Evolutionary conservation across 2,113 vertebrate genomes (phyloP), one percentile per base, ranked within the genome.

Genomic region (Verasper variegatus): DNA sequence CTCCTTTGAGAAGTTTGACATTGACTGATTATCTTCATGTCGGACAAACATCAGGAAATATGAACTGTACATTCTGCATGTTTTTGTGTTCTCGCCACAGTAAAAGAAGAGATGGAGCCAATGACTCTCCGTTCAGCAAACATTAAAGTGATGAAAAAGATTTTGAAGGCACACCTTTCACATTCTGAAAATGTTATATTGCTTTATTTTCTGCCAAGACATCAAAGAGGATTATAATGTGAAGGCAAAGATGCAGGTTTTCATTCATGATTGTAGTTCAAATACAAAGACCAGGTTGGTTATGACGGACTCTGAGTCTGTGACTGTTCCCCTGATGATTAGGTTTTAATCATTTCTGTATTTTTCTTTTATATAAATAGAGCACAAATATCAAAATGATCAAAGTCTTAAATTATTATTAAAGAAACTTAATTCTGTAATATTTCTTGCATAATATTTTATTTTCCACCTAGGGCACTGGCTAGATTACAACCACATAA

Each of bases 141-240:
- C 49, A 65, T 5, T 49, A 15, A 35, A 56, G 40, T 74, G 51
- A 73, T n/a, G 17, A 54, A 76, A 78, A 75, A 55, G 23, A 47
- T 40, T 68, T 59, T 59, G 17, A 91, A 90, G 88, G 84, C 85
- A 91, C 83, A 78, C 27, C 63, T 59, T 62, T 74, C 72, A 86
- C 64, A 72, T 81, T 84, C 52, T 69, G 11, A 59, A 56, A 47
- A 55, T 35, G 35, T 26, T 67, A 78, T 88, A 84, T 85, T 83
- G 82, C 86, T 74, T 24, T 60, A 18, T 40, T 83, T 74, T 77
- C 66, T 47, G 61, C 70, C 55, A 80, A 78, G 62, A 80, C 77
- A 83, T 81, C 37, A 71, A 64, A 78, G 24, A 68, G 69, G 31
- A 68, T 21, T 23, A 26, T 63, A n/a, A 60, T 52, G 51, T 52